A percentile compares a stretch with the other conserved stretches of the same genome.
Evolutionary conservation across 2,113 vertebrate genomes (phyloP).

Genomic region (Alces alces): DNA sequence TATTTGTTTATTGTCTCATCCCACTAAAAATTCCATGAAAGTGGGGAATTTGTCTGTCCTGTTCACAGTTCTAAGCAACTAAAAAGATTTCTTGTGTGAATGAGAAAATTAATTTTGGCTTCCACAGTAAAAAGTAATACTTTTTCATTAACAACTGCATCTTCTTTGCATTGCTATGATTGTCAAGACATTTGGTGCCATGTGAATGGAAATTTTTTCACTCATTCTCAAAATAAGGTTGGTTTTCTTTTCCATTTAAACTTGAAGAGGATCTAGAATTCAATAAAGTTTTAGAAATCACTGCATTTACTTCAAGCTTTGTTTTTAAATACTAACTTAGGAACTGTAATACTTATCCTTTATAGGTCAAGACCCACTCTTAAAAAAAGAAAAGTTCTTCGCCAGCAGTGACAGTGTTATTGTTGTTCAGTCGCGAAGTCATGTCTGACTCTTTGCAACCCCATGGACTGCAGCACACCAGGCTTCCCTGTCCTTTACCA

Average conservation of each 20-base stretch:
- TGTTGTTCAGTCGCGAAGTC: rapidly evolving
- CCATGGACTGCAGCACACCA: background rate
- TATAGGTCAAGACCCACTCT: background rate
- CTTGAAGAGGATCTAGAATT: background rate
- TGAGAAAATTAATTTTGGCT: background rate
- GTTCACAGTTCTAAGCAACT: background rate
- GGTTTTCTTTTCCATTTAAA: slow-evolving; percentile 22
- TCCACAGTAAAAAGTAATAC: background rate
- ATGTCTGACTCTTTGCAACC: background rate
- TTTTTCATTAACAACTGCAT: background rate
- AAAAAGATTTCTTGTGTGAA: background rate
- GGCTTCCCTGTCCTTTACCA: background rate
- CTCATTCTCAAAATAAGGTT: background rate
- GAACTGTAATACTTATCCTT: background rate
- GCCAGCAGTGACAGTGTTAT: background rate
- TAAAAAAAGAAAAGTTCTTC: background rate
- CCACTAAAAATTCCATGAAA: background rate
- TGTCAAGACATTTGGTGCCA: background rate
- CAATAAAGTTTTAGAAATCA: slow-evolving; percentile 2
- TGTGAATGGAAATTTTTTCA: background rate
- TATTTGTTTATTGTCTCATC: background rate
- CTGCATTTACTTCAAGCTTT: background rate
- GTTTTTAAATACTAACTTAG: background rate
- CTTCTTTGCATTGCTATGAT: background rate
- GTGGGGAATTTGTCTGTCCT: background rate